Base-by-base conservation (phyloP, 1,140 invertebrate species). In the Anagrus nilaparvatae region DNA sequence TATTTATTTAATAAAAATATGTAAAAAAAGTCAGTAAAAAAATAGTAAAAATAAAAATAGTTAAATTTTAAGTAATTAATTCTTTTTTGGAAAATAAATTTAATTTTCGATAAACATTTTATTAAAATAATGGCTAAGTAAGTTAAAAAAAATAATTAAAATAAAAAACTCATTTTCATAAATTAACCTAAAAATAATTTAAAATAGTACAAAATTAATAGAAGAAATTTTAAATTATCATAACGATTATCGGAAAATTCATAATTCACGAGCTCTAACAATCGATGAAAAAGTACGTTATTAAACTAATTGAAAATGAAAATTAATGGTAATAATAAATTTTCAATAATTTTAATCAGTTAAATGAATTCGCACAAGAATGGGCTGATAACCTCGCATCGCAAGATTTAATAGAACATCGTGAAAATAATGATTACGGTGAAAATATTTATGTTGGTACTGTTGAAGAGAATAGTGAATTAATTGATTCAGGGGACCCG, bases 351-450 rank as follows among this genome's bases (percentile, higher is more conserved):
- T 38, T 52, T 47, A 21, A 35, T n/a, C n/a, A 74, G 71, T 46
- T 74, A 37, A 68, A 58, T 47, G 54, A 67, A 36, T 59, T 63
- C 41, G 61, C 78, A 44, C 70, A 79, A 61, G 63, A 75, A 44
- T 82, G 79, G 77, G 79, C 81, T 59, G 43, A 75, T n/a, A 58
- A 63, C 34, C 54, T 84, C 17, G 75, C 75, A 3, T 59, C 58
- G 16, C 67, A 61, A 25, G 66, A 73, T 28, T 51, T 37, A 4
- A 60, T 82, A 37, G 50, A 71, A 33, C 78, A 81, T 50, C 70
- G 76, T 24, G 53, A 60, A 40, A 63, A 73, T 43, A 63, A 55
- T 51, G 56, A 64, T 12, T 77, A 76, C 49, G 77, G 77, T 0
- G 77, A 80, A 54, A 81, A 80, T 60, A 47, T 76, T 18, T 75